Evolutionary conservation across 2,113 vertebrate genomes (phyloP).

Genomic region (Coptodon rendalli): DNA sequence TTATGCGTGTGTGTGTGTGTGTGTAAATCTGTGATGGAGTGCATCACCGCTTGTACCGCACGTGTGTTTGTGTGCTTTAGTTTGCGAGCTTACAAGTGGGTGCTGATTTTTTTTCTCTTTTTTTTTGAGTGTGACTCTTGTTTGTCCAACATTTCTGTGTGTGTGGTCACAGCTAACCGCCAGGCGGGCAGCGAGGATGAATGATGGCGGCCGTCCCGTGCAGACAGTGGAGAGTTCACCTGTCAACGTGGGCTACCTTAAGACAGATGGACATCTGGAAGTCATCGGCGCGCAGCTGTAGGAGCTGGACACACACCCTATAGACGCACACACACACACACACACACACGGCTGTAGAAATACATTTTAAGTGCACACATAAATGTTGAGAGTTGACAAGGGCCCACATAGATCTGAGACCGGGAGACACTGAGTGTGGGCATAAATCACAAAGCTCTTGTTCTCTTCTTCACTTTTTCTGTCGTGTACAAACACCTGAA

Average conservation of each 20-base stretch:
- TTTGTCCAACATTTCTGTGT: slow-evolving; percentile 22
- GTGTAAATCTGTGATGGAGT: background rate
- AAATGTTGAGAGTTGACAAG: slow-evolving; percentile 47
- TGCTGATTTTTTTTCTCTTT: background rate
- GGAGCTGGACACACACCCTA: slow-evolving; percentile 2
- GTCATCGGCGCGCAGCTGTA: slow-evolving; percentile 48
- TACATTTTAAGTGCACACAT: slow-evolving; percentile 44
- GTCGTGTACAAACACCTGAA: background rate
- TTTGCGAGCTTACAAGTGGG: background rate
- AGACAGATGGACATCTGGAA: slow-evolving; percentile 71
- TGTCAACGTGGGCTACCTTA: slow-evolving; percentile 62
- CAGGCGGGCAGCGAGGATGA: slow-evolving; percentile 34
- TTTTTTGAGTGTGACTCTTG: slow-evolving; percentile 3
- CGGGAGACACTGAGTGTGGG: slow-evolving; percentile 14
- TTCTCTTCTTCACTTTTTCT: background rate
- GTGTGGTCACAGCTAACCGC: slow-evolving; percentile 45
- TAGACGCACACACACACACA: background rate
- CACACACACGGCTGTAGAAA: background rate
- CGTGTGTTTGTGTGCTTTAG: background rate
- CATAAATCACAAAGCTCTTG: slow-evolving; percentile 40
- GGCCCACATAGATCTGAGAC: slow-evolving; percentile 45
- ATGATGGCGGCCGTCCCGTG: slow-evolving; percentile 31
- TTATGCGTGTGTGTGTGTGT: background rate
- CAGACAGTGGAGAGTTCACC: slow-evolving; percentile 67
- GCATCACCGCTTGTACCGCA: background rate